Evolutionary conservation across 2,888 invertebrate genomes (phyloP).

Genomic region (Troglohyphantes excavatus): DNA sequence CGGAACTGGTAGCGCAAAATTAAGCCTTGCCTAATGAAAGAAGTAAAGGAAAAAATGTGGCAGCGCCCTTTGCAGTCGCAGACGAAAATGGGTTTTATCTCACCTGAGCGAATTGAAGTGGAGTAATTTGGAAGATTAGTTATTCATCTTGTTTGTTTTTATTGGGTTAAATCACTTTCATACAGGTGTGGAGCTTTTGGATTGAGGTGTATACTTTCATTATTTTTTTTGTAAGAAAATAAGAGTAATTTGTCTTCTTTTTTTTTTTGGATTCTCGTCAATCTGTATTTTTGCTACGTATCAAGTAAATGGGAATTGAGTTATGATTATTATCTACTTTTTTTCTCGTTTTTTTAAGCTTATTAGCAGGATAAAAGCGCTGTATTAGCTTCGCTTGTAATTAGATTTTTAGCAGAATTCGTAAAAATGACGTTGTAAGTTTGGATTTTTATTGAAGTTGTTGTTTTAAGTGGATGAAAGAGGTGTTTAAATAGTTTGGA

Average conservation of each 20-base stretch:
- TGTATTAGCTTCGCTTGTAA: too few relatives aligned
- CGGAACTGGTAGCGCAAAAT: conserved; percentile 38
- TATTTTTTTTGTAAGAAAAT: background rate
- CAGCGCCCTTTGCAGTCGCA: background rate
- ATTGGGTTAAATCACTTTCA: conserved; percentile 45
- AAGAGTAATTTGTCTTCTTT: background rate
- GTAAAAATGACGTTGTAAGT: too few relatives aligned
- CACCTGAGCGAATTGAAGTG: conserved; percentile 58
- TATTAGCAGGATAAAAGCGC: too few relatives aligned
- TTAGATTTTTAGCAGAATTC: too few relatives aligned
- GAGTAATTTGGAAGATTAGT: conserved; percentile 58
- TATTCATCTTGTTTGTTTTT: conserved; percentile 39
- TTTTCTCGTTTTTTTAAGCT: too few relatives aligned
- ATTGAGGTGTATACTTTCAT: background rate
- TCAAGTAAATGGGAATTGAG: conserved; percentile 33
- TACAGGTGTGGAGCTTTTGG: conserved; percentile 22
- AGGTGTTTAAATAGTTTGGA: too few relatives aligned
- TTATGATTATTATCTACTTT: conserved; percentile 32
- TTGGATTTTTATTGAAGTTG: background rate
- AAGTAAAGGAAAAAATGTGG: conserved; percentile 19
- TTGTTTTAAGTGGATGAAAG: background rate
- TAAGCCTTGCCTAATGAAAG: conserved; percentile 42
- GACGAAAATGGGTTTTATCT: conserved; percentile 48
- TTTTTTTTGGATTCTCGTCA: too few relatives aligned
- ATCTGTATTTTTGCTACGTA: conserved; percentile 11